Base-by-base conservation (phyloP, 2,888 invertebrate species). In the Lumbricus terrestris region DNA sequence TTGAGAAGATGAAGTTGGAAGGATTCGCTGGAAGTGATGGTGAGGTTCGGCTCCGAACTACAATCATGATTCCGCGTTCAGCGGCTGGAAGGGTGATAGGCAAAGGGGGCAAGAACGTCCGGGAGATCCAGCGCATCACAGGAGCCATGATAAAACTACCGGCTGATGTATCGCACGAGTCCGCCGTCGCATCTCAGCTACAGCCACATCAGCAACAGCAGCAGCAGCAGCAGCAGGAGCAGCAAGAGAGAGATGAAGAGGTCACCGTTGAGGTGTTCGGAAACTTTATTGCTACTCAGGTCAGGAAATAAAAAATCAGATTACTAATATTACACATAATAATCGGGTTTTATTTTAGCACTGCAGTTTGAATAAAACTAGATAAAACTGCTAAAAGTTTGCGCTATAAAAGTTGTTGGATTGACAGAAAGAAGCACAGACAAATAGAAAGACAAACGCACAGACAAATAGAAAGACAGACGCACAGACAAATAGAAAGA, bases 31-130 rank as follows among this genome's bases (percentile, higher is more conserved):
- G 93, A 89, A 93, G 94, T 91, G 95, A 95, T 89, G 91, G 91
- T 2, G 98, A 98, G 95, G 98, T 98, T 54, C 97, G 98, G 94
- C 96, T 99, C 94, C 97, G 98, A 0, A 97, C 98, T 85, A 98
- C 99, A 96, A 97, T 99, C 92, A 96, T 96, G 95, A 98, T 98
- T 92, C 98, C 98, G 33, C 97, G 97, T 92, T 96, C 96, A 90
- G 97, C 97, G 95, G 97, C 99, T 92, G 99, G 99, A 35, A 97
- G 99, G 93, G 99, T 99, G 94, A 99, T 99, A 94, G 99, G 99
- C 94, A 98, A 98, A 92, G 94, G 94, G 33, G 95, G 95, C 91
- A 94, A 95, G 91, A 94, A 95, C 93, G 95, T 94, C 92, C 94
- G 95, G 89, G 99, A 99, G 95, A 96, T 99, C 94, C 99, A 99